Percentiles rank a stretch among this genome's conserved stretches.
Evolutionary conservation across 2,888 invertebrate genomes (phyloP).

Genomic region (Drosophila kuntzei): DNA sequence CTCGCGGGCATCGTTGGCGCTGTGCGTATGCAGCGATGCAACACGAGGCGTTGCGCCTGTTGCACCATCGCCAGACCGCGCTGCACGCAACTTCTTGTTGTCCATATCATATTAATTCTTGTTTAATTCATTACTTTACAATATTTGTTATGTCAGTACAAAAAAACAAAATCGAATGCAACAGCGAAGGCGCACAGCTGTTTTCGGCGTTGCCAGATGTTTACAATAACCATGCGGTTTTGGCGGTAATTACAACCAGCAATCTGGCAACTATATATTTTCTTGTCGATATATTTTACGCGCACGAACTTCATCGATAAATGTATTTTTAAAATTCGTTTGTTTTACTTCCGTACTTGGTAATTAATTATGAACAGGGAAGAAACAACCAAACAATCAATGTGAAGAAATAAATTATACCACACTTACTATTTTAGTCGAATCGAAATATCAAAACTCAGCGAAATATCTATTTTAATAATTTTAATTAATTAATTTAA

Average conservation of each 20-base stretch:
- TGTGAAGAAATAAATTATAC: no score
- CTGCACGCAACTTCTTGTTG: slow-evolving; percentile 35
- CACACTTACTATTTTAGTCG: no score
- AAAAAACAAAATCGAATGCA: slow-evolving; percentile 8
- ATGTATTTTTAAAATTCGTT: background rate
- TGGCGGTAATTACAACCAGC: background rate
- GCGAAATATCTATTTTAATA: no score
- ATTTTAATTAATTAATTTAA: no score
- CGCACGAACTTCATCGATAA: background rate
- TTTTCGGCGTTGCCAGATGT: slow-evolving; percentile 38
- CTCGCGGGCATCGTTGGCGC: slow-evolving; percentile 53
- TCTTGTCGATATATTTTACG: background rate
- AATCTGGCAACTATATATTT: background rate
- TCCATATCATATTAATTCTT: slow-evolving; percentile 27
- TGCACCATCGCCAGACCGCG: slow-evolving; percentile 25
- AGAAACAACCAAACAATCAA: no score
- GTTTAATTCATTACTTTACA: slow-evolving; percentile 33
- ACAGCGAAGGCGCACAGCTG: slow-evolving; percentile 28
- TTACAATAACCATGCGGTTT: slow-evolving; percentile 6
- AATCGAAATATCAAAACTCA: no score
- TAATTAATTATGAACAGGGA: no score
- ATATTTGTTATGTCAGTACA: slow-evolving; percentile 35
- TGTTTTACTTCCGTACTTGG: no score
- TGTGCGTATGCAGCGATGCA: slow-evolving; percentile 46
- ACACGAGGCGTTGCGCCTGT: background rate